Evolutionary conservation across 2,113 vertebrate species (phyloP), one percentile per base, ranked within the genome.

Genomic region (Fukomys damarensis): DNA sequence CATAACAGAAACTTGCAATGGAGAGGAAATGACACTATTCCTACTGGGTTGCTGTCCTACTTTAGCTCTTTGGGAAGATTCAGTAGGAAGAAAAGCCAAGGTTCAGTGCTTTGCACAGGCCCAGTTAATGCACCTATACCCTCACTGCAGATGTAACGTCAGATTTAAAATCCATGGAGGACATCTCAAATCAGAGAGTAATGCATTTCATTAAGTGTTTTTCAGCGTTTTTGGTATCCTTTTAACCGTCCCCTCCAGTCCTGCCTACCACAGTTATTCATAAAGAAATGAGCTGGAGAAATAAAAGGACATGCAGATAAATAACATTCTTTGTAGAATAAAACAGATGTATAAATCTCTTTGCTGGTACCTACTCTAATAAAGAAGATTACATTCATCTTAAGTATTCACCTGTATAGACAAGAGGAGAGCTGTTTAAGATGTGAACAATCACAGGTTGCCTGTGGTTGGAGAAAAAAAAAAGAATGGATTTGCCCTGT

Each of bases 311-410:
- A 17, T 11, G 76, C 61, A 46, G 43, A 66, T 68, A 86, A 95
- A 95, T 92, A 95, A 63, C 41, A 22, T 66, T 82, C 76, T 70
- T 81, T 49, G 70, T 10, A 52, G 79, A 91, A 52, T 86, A 80
- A 84, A 93, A 43, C 84, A 66, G 79, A 89, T 65, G 65, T 41
- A 19, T 66, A 56, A 77, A 77, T 90, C 90, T 92, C 87, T 91
- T 86, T 77, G 61, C 89, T 84, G 74, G 38, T 56, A 84, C 63
- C 91, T 90, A 93, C 38, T 96, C 95, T 97, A 86, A 96, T 65
- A 76, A 95, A 89, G 88, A 89, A 65, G 59, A 58, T 89, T 72
- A 86, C 52, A 93, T 89, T 81, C 59, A n/a, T 85, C 58, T 61
- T 32, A 86, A 72, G 41, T 77, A 70, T 93, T 95, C 93, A 72